phyloP scores from a whole-genome alignment of 2,113 vertebrate genomes.

The Papio anubis region DNA sequence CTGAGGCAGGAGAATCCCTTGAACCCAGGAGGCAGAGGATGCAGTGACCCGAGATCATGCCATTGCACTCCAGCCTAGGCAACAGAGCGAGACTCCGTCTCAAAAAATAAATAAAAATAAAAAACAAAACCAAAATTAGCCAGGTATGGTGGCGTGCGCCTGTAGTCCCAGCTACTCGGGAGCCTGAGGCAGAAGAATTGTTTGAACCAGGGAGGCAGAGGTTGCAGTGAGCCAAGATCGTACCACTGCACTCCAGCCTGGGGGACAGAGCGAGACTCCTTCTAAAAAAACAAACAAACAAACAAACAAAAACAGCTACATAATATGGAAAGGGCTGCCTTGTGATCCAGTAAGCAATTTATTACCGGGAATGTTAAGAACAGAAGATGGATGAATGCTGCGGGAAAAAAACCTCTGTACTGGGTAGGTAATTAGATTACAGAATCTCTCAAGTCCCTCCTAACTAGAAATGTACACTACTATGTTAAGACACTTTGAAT shows the following conservation, averaged over 20 bases:
- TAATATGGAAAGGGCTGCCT: not conserved
- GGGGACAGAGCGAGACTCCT: not conserved
- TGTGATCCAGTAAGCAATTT: not conserved
- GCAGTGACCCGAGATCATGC: not conserved
- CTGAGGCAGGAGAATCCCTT: not conserved
- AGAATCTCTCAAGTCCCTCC: conserved; percentile 25
- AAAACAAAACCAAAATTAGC: not conserved
- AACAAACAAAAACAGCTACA: not conserved
- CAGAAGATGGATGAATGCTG: not conserved
- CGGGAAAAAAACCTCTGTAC: not conserved
- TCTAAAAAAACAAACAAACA: not conserved
- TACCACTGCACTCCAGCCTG: not conserved
- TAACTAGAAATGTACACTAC: conserved; percentile 1
- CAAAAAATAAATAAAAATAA: not conserved
- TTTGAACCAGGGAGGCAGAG: not conserved
- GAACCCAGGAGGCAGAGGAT: not conserved
- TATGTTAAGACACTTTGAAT: conserved; percentile 42
- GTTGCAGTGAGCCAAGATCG: not conserved
- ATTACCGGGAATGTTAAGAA: conserved; percentile 41
- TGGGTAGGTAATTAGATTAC: not conserved
- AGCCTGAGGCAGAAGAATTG: not conserved
- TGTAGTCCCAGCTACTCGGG: not conserved
- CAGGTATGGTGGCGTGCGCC: too few species aligned
- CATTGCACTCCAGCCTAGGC: not conserved
- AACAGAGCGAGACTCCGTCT: not conserved